Base-by-base conservation (phyloP, 1,140 invertebrate species). In the Drosophila equinoxialis region DNA sequence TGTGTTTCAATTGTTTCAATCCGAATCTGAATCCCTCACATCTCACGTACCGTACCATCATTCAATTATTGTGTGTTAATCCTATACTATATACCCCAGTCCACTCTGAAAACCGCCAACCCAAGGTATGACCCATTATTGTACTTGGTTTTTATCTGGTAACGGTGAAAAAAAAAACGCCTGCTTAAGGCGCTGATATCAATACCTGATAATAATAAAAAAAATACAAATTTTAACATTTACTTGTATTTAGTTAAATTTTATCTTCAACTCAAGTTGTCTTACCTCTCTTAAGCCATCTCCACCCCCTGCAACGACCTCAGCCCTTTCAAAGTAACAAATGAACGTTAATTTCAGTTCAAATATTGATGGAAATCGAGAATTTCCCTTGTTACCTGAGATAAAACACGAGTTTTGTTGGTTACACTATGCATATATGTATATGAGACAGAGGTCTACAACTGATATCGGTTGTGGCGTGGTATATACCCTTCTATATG, bases 1-100 rank as follows among this genome's bases (percentile, higher is more conserved):
- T 54, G 66, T 68, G 66, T 68, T 41, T 55, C 61, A 63, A 63
- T 63, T 63, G 61, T 42, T 45, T 42, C 42, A 17, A 45, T 30
- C 45, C 11, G 45, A 17, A 45, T 30, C 45, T 1, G 45, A 51
- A 51, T 62, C 41, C 61, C 26, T 63, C 41, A 48, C 42, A 30
- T 63, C 61, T 63, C 41, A 45, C 42, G 61, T 30, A 45, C n/a
- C 72, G 30, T 30, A 30, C 30, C 30, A 30, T 30, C 30, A 30
- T 30, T 30, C 0, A 30, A 6, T 30, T 0, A 30, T 30, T 30
- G 30, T 30, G 30, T 30, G 30, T 30, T 30, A 7, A 35, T 17
- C 17, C n/a, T 17, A 8, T 58, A 59, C 8, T 37, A 37, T 62
- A 41, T 20, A 42, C 11, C 26, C 26, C 74, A 58, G 65, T 64